Base-by-base conservation (phyloP, 2,888 invertebrate genomes). In the Laothoe populi region DNA sequence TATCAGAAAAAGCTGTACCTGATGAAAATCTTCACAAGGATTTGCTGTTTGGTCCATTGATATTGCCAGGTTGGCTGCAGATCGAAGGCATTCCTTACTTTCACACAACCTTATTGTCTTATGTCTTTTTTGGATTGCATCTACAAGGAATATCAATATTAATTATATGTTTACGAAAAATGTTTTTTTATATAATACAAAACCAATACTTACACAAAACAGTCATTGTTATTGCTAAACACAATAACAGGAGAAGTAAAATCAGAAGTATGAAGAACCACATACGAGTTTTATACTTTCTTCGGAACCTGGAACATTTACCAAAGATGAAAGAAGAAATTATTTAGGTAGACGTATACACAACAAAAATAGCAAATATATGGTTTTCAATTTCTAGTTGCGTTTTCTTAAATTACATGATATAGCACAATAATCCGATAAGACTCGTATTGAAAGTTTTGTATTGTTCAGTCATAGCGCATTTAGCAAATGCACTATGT, bases 21-120 rank as follows among this genome's bases (percentile, higher is more conserved):
- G 90, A 84, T 97, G 97, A 87, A 97, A 97, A 86, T 97, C 95
- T 48, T 96, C 95, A 77, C 97, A 97, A 58, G 97, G 97, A 82
- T 97, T 94, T 59, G 94, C 94, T 31, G 92, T 93, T 60, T 84
- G 84, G 81, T 97, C 95, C 95, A 97, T 96, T 11, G 96, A 95
- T 49, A 95, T 93, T 19, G 95, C 94, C 40, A 97, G 91, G 84
- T 95, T 96, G 21, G 96, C 95, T 8, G 97, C 96, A 67, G 95
- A 94, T 31, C 96, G 94, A 42, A 96, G 86, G 73, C 97, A 97
- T 79, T 96, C 95, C 63, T 94, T 94, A 26, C 93, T 94, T 60
- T 94, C 94, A 74, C 96, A 96, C 38, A 94, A 73, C 38, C 73
- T 68, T 0, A 75, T 48, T 1, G 85, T 81, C 57, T 82, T 86